Evolutionary conservation across 1,140 invertebrate species (phyloP).

Genomic region (Triops cancriformis): DNA sequence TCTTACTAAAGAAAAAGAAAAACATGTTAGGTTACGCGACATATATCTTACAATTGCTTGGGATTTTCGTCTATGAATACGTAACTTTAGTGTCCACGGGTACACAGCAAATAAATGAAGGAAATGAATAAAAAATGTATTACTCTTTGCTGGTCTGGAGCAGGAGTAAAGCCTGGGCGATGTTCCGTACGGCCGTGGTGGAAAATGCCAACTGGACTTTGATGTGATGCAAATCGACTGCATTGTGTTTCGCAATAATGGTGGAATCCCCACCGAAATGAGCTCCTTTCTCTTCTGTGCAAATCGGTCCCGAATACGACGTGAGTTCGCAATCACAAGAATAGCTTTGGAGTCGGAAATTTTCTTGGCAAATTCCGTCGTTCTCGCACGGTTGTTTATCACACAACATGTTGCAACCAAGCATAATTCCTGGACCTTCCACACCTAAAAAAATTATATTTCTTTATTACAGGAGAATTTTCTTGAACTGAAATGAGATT

Average conservation of each 20-base stretch:
- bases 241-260: constrained; percentile 41
- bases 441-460: constrained; percentile 36
- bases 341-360: constrained; percentile 72
- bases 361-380: constrained; percentile 64
- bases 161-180: constrained; percentile 63
- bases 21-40: too few relatives aligned
- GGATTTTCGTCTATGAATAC: too few relatives aligned
- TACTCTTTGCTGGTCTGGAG: constrained; percentile 73
- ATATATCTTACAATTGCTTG: too few relatives aligned
- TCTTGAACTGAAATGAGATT: too few relatives aligned
- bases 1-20: constrained; percentile 50
- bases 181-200: constrained; percentile 60
- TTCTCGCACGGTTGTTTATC: constrained; percentile 78
- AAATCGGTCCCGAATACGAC: constrained; percentile 71
- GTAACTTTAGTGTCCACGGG: too few relatives aligned
- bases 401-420: constrained; percentile 80
- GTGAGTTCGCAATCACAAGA: constrained; percentile 80
- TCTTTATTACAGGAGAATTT: constrained; percentile 31
- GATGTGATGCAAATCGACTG: constrained; percentile 30
- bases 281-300: constrained; percentile 68
- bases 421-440: constrained; percentile 52
- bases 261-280: constrained; percentile 78
- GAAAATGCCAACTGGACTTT: constrained; percentile 51
- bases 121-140: constrained; percentile 26
- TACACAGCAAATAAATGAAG: neutral